Conservation (phyloP, 2,113 vertebrate species). For the Cettia cetti region DNA sequence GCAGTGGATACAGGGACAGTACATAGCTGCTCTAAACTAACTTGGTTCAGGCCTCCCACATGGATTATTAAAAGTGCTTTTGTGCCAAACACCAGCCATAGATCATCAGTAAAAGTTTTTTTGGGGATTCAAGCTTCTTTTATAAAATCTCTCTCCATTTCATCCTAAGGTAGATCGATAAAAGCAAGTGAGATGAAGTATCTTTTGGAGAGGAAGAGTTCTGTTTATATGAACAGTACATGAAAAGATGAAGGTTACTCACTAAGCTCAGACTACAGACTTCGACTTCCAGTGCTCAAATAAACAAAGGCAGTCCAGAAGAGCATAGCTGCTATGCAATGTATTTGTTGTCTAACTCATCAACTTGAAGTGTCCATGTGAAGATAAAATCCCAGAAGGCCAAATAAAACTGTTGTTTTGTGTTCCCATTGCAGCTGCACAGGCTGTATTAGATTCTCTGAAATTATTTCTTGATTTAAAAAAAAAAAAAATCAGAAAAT, state of each 20-base stretch:
- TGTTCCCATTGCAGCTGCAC: background rate
- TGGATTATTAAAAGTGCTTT: background rate
- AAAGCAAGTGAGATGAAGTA: background rate
- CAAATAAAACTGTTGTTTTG: background rate
- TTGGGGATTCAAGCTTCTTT: background rate
- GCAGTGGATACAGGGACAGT: background rate
- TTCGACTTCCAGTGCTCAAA: background rate
- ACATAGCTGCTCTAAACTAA: background rate
- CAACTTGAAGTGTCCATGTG: background rate
- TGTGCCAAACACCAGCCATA: background rate
- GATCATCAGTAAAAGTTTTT: background rate
- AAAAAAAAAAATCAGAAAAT: background rate
- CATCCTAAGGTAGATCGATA: background rate
- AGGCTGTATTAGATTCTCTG: background rate
- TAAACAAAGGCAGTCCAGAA: background rate
- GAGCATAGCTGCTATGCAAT: background rate
- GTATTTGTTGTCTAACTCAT: background rate
- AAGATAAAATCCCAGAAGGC: background rate
- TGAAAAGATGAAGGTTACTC: background rate
- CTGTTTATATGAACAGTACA: background rate
- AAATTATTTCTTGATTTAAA: background rate
- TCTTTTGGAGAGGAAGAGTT: background rate
- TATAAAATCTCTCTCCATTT: background rate
- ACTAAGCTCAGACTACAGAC: background rate
- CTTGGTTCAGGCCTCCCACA: background rate